phyloP scores from a whole-genome alignment of 2,888 invertebrate genomes.

The Periphyllus acericola region DNA sequence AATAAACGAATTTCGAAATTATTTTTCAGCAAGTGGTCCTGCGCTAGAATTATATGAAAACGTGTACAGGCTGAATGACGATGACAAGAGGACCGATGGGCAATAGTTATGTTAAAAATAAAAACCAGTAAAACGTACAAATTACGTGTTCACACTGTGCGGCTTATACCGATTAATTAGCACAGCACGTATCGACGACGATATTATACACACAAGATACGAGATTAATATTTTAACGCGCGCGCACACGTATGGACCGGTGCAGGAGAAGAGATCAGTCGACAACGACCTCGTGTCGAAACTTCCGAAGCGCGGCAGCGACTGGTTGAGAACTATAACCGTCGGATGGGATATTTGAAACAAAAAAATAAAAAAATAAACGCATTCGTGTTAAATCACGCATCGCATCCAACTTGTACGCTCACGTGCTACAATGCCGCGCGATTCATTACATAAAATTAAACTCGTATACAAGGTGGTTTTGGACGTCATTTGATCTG shows the following conservation, averaged over 20 bases:
- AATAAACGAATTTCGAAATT: too few species aligned
- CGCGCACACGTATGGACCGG: background rate
- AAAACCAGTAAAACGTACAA: background rate
- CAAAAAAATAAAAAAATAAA: slow-evolving; percentile 9
- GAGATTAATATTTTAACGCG: background rate
- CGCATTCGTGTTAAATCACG: background rate
- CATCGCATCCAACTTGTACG: background rate
- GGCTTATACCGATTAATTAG: background rate
- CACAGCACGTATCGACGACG: background rate
- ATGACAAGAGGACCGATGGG: background rate
- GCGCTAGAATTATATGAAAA: too few species aligned
- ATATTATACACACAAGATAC: too few species aligned
- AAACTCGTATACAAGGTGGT: background rate
- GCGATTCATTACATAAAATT: background rate
- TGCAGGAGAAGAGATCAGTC: slow-evolving; percentile 4
- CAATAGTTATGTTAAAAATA: background rate
- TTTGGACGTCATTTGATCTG: background rate
- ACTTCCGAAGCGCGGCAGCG: slow-evolving; percentile 41
- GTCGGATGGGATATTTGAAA: background rate
- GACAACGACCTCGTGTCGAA: slow-evolving; percentile 50
- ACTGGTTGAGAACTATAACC: background rate
- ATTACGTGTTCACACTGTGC: background rate
- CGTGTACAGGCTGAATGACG: too few species aligned
- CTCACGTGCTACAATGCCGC: background rate
- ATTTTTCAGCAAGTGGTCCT: too few species aligned